Evolutionary conservation across 2,888 invertebrate species (phyloP), one percentile per base, ranked within the genome.

Genomic region (Drosophila tripunctata): DNA sequence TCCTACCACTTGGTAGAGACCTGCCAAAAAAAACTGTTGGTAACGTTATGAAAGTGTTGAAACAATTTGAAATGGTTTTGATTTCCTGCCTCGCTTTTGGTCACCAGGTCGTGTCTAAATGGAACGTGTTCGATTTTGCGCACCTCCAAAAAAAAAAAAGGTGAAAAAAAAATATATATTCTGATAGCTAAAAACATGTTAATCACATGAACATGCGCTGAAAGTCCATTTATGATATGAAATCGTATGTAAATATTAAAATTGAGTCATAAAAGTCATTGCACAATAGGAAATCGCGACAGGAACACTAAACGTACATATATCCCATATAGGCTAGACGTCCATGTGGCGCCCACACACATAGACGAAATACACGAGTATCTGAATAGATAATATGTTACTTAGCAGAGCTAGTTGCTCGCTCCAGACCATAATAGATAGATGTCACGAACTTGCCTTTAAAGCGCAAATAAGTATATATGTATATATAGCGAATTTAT

Each of bases 221-320:
- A 77, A 57, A 77, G 78, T 60, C 64, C 81, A 86, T 80, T 55
- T 80, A 43, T 27, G 63, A 51, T 47, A 47, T 14, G 35, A 62
- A 64, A 64, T 54, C 63, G 50, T 55, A 27, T 58, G 78, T 64
- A 68, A 79, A 82, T 67, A 86, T 85, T 71, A 56, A 54, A 84
- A 82, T 87, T 87, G 87, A 82, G 69, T 82, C 88, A 81, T 78
- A 27, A 27, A 27, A 27, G 10, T 8, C 36, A 56, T 85, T 78
- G 84, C 79, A 75, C 86, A 82, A 70, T 78, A 67, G 65, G 60
- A 75, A 74, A 38, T 60, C 30, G 38, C 51, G 62, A 67, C 67
- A 77, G 56, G 57, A 62, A 64, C 78, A 69, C 57, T 38, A 68
- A 45, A 57, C 47, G 57, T 41, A 45, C 41, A 10, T 27, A 27